Conservation (phyloP, 2,797 vertebrate genomes). For the Esox masquinongy region DNA sequence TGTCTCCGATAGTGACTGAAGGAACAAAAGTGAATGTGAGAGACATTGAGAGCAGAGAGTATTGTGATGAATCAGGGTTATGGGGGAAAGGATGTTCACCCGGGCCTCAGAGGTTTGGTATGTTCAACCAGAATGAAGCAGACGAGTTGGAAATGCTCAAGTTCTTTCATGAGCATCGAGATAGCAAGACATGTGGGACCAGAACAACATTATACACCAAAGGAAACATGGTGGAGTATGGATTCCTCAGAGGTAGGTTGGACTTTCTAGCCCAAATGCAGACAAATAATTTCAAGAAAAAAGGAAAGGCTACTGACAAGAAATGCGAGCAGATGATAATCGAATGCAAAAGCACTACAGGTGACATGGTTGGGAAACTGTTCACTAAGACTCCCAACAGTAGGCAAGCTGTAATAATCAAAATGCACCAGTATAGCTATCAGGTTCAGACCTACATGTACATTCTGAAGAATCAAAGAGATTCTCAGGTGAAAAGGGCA, state of each 20-base stretch:
- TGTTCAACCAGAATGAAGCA: conserved; percentile 17
- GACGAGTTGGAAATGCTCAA: conserved; percentile 43
- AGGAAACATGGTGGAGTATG: conserved; percentile 34
- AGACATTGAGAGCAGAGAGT: conserved; percentile 26
- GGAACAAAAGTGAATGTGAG: conserved; percentile 20
- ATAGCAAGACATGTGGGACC: not conserved
- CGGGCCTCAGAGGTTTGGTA: conserved; percentile 14
- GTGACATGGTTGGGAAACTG: conserved; percentile 38
- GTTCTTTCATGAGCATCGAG: conserved; percentile 30
- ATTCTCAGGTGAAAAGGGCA: conserved; percentile 20
- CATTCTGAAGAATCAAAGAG: conserved; percentile 26
- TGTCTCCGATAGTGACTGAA: conserved; percentile 10
- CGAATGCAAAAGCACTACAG: conserved; percentile 46
- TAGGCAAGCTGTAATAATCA: conserved; percentile 6
- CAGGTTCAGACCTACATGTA: conserved; percentile 50
- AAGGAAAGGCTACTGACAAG: not conserved
- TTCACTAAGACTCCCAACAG: conserved; percentile 28
- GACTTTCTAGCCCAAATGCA: conserved; percentile 38
- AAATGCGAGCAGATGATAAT: conserved; percentile 29
- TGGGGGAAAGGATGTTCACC: not conserved
- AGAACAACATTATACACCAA: conserved; percentile 21
- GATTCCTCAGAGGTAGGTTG: conserved; percentile 37
- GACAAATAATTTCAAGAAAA: not conserved
- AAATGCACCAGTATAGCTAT: conserved; percentile 24
- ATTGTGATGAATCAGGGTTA: conserved; percentile 25